phyloP scores from a whole-genome alignment of 2,113 vertebrate species.

The Tor tambroides region DNA sequence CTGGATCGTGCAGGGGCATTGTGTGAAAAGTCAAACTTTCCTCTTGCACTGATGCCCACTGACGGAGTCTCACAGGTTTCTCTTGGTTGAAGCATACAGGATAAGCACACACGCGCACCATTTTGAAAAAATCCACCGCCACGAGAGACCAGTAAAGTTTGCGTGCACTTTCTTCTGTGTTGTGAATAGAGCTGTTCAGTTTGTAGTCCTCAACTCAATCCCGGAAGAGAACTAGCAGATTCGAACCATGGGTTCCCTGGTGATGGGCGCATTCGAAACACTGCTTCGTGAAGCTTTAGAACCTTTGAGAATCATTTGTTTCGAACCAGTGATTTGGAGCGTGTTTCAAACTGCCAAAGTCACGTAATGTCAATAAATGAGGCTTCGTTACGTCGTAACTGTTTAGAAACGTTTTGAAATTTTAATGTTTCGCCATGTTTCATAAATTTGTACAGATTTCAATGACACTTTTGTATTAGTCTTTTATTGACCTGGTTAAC shows the following conservation, averaged over 20 bases:
- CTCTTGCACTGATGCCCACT: background rate
- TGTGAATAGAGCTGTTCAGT: background rate
- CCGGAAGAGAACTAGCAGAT: background rate
- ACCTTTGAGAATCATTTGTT: too few relatives aligned
- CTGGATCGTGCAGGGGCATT: background rate
- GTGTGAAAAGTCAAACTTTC: constrained; percentile 32
- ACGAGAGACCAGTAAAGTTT: background rate
- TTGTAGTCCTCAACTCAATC: background rate
- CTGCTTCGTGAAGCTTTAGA: too few relatives aligned
- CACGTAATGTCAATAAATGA: too few relatives aligned
- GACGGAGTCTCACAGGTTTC: background rate
- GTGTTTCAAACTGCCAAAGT: too few relatives aligned
- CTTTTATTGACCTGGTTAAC: too few relatives aligned
- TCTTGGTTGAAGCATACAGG: constrained; percentile 20
- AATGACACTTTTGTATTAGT: too few relatives aligned
- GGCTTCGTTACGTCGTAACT: too few relatives aligned
- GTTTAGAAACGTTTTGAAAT: too few relatives aligned
- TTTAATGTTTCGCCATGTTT: too few relatives aligned
- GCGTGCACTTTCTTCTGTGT: background rate
- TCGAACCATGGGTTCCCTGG: background rate
- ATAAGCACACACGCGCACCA: constrained; percentile 28
- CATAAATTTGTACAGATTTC: too few relatives aligned
- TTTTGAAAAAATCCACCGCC: constrained; percentile 7
- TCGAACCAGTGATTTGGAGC: too few relatives aligned
- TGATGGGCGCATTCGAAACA: too few relatives aligned